Evolutionary conservation across 2,888 invertebrate species (phyloP), one percentile per base, ranked within the genome.

Genomic region (Polyommatus icarus): DNA sequence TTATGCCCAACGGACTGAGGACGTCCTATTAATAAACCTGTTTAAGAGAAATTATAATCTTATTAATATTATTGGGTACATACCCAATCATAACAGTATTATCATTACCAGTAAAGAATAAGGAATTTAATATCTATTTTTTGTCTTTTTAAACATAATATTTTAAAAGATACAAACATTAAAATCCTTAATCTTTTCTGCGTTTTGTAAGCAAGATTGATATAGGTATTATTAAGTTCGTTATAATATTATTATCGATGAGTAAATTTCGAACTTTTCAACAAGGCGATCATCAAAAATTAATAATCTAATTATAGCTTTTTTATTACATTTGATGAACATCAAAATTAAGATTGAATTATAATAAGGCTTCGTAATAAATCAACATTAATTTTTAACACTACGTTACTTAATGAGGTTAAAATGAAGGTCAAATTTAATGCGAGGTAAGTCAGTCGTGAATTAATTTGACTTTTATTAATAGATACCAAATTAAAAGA

Each of bases 391-490:
- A 67, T 67, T 67, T 67, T 67, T 32, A 67, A 67, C 67, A 67
- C 32, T 67, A 67, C 29, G 67, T 67, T 67, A 67, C 67, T 32
- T 67, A 67, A 67, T 67, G 29, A 67, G 61, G 29, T 67, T 67
- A 67, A 67, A 18, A 67, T 67, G 4, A 67, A 67, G 67, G 67
- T 67, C 67, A 67, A 1, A 67, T 67, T 67, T 67, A 67, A 67
- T 67, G 67, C 15, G 67, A 67, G 67, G 67, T 61, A 61, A 24
- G 7, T 61, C 61, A 24, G 20, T 61, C 12, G 61, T 67, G 29
- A 67, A 67, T 67, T 67, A 67, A 67, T 67, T 67, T 29, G 15
- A 67, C 18, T 67, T 67, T 67, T 67, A 67, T 67, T 29, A 67
- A 67, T 67, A 32, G 29, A 18, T 1, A 67, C 18, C 32, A 32